Evolutionary conservation across 2,797 vertebrate species (phyloP), one percentile per base, ranked within the genome.

Genomic region (Scolopax rusticola): DNA sequence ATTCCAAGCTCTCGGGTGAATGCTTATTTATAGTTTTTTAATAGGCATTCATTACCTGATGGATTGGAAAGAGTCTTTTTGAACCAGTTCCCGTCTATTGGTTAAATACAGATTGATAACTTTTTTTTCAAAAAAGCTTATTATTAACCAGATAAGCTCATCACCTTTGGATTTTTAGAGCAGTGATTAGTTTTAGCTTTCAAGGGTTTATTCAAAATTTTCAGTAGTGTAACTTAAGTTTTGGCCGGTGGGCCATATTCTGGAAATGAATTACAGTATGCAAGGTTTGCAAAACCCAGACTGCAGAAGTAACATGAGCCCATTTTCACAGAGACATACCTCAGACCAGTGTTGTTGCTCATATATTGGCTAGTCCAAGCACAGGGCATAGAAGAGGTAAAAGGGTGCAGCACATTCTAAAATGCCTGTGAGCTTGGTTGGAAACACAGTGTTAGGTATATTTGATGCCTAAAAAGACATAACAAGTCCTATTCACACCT

Each of bases 11-110:
- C 93, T 96, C 82, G 85, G 93, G 95, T 96, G 94, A 96, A 97
- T 96, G 95, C 91, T 93, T 97, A 97, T 97, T 96, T 97, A 96
- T 97, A 97, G 94, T 90, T 95, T 97, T 97, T 97, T 96, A 95
- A 95, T 95, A 95, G 93, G 94, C 61, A 92, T 94, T 94, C 95
- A 94, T 95, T 95, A 95, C 89, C 93, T 93, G 94, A 97, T 95
- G 87, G 84, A 96, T 95, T 96, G 95, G 87, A 97, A 95, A 91
- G 84, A 85, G 48, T 90, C 53, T 95, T 90, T 76, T 60, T 61
- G 84, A 93, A 89, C 71, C 79, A 82, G 92, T 86, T 92, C 94
- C 63, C 40, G 41, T 78, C 84, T 93, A 68, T 67, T 71, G 91
- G 63, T 75, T 94, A 96, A 97, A 90, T 78, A 60, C 70, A 94